These are phyloP conservation scores for Pseudomyrmex concolor DNA, from an alignment of 1,140 invertebrate genomes.

Conservation along the genomic window DNA sequence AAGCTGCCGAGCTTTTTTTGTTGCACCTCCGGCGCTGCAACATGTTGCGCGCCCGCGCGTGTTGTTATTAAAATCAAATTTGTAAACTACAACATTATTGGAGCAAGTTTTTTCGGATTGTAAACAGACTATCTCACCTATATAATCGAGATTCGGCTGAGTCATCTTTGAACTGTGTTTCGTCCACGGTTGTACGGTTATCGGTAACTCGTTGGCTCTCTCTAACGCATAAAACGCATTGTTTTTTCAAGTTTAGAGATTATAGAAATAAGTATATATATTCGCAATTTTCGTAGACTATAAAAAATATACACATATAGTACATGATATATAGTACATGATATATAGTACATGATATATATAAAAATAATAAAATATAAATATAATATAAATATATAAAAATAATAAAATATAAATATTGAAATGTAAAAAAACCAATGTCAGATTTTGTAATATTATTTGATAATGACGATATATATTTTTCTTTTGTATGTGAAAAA, in stretches of 20 bases:
- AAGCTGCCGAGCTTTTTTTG: constrained; percentile 92
- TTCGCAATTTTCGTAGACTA: no score
- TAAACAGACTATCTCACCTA: constrained; percentile 87
- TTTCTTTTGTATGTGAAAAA: no score
- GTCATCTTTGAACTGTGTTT: constrained; percentile 95
- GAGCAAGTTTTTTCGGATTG: not conserved
- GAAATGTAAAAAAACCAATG: no score
- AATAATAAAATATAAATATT: no score
- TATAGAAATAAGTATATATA: not conserved
- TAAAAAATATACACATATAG: no score
- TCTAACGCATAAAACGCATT: constrained; percentile 85
- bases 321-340: no score
- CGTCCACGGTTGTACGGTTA: constrained; percentile 93
- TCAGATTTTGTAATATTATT: no score
- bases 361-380: no score
- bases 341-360: no score
- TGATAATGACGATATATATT: no score
- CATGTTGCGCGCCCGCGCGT: constrained; percentile 44
- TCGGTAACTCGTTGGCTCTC: constrained; percentile 88
- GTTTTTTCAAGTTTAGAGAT: not conserved
- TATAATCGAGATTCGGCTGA: constrained; percentile 96
- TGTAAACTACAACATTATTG: not conserved
- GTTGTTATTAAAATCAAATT: constrained; percentile 13
- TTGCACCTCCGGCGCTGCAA: constrained; percentile 95
- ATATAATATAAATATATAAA: no score